phyloP scores from a whole-genome alignment of 2,888 invertebrate species.

The Macrophya alboannulata region DNA sequence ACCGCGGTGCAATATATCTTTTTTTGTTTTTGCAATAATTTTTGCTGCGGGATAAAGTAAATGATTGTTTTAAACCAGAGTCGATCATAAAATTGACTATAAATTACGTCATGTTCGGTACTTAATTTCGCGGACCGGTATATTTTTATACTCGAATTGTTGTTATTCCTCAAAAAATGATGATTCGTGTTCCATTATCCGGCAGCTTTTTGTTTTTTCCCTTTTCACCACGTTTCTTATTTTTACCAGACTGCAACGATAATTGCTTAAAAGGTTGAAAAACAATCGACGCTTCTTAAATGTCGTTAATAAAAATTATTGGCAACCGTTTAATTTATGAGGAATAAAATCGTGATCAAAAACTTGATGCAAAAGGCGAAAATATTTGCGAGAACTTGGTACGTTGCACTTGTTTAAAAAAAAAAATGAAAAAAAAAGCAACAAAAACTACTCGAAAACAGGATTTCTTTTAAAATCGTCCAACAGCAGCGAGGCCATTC shows the following conservation, averaged over 20 bases:
- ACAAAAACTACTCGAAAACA: not conserved
- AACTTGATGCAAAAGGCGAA: not conserved
- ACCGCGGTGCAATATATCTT: not conserved
- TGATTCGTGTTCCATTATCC: not conserved
- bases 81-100: slow-evolving; percentile 12
- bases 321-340: not conserved
- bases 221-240: not conserved
- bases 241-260: not conserved
- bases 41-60: not conserved
- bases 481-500: slow-evolving; percentile 20
- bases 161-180: not conserved
- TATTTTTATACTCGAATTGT: not conserved
- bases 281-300: not conserved
- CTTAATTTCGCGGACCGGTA: not conserved
- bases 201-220: too few species aligned
- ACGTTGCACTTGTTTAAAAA: not conserved
- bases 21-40: not conserved
- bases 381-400: not conserved
- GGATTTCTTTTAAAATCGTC: not conserved
- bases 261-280: not conserved
- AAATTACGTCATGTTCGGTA: not conserved
- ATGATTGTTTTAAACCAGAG: not conserved
- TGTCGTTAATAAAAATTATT: not conserved
- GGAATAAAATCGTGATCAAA: not conserved
- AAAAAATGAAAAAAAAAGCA: not conserved